phyloP scores from a whole-genome alignment of 1,140 invertebrate genomes.

The Parasteatoda tepidariorum region DNA sequence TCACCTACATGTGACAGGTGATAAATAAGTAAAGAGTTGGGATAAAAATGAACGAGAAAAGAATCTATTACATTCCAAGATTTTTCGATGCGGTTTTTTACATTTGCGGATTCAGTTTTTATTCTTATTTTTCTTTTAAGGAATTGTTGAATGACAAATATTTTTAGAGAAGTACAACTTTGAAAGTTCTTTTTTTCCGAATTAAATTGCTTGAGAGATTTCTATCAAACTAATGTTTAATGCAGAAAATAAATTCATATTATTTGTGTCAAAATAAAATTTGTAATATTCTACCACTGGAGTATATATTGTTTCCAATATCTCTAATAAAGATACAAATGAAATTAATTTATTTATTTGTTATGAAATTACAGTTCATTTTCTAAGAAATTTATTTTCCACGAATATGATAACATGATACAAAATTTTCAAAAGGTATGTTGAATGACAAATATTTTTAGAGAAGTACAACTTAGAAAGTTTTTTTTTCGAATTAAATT shows the following conservation, averaged over 20 bases:
- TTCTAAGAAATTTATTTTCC: no score
- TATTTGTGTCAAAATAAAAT: no score
- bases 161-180: background rate
- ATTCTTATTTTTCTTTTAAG: background rate
- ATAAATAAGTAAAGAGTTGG: background rate
- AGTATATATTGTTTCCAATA: no score
- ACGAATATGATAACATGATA: no score
- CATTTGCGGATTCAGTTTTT: constrained; percentile 31
- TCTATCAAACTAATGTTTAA: background rate
- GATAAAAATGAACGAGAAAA: background rate
- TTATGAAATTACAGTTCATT: no score
- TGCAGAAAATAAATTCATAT: background rate
- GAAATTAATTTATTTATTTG: no score
- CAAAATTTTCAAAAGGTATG: background rate
- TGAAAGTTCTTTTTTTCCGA: background rate
- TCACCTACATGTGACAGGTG: constrained; percentile 33
- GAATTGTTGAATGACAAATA: background rate
- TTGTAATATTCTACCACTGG: no score
- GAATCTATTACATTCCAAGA: constrained; percentile 27
- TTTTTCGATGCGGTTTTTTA: background rate
- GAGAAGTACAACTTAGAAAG: background rate
- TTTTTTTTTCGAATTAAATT: background rate
- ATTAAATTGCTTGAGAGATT: background rate
- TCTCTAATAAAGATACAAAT: no score
- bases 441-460: background rate